A percentile compares a stretch with the other conserved stretches of the same genome.
Conservation (phyloP, 1,140 invertebrate genomes). For the Eriosoma lanigerum region DNA sequence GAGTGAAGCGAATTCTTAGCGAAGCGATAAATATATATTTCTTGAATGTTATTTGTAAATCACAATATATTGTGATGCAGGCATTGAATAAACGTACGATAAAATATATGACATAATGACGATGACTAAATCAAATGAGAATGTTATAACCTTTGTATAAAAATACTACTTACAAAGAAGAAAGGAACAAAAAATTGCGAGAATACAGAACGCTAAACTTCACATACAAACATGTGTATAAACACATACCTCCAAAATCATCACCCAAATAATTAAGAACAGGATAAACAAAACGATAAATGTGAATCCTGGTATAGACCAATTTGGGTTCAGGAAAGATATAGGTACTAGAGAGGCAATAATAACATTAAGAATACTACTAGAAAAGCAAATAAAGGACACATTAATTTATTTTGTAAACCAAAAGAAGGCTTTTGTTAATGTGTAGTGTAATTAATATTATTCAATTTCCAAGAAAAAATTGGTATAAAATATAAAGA, state of each 20-base stretch:
- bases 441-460: not conserved
- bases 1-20: too few species aligned
- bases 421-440: slow-evolving; percentile 6
- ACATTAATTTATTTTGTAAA: slow-evolving; percentile 1
- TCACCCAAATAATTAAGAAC: slow-evolving; percentile 27
- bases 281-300: slow-evolving; percentile 41
- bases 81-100: slow-evolving; percentile 23
- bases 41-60: too few species aligned
- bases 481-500: slow-evolving; percentile 34
- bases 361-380: not conserved
- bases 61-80: too few species aligned
- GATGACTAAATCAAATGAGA: slow-evolving; percentile 27
- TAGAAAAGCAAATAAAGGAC: slow-evolving; percentile 10
- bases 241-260: slow-evolving; percentile 37
- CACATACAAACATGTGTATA: too few species aligned
- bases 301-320: slow-evolving; percentile 16
- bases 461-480: not conserved
- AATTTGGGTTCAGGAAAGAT: not conserved
- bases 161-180: slow-evolving; percentile 46
- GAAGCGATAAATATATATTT: too few species aligned
- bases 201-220: slow-evolving; percentile 33
- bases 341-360: too few species aligned
- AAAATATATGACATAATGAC: slow-evolving; percentile 18
- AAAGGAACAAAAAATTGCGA: slow-evolving; percentile 15
- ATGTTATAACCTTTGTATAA: slow-evolving; percentile 30